Evolutionary conservation across 2,113 vertebrate species (phyloP).

Genomic region (Talpa occidentalis): DNA sequence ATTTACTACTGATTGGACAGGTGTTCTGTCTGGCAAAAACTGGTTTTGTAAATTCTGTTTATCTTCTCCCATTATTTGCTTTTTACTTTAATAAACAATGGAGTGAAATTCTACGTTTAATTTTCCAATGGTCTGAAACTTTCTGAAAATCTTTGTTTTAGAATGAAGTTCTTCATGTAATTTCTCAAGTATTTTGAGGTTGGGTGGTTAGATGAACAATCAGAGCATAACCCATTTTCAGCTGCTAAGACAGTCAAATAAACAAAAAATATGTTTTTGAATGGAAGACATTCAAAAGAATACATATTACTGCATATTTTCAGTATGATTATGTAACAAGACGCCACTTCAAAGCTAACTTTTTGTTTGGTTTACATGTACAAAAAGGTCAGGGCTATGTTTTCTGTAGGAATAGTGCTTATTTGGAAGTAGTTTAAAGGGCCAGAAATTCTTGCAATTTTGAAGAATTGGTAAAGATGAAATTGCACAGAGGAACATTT

Average conservation of each 20-base stretch:
- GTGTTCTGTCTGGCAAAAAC: constrained; percentile 20
- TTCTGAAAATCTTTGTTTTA: constrained; percentile 35
- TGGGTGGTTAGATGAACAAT: constrained; percentile 57
- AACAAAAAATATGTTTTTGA: constrained; percentile 68
- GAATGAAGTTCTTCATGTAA: constrained; percentile 49
- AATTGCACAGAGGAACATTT: constrained; percentile 10
- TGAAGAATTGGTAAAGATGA: constrained; percentile 4
- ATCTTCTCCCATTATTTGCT: constrained; percentile 18
- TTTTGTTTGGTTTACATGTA: constrained; percentile 58
- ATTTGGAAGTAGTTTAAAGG: constrained; percentile 50
- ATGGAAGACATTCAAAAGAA: constrained; percentile 69
- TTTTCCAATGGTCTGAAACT: background rate
- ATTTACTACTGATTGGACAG: background rate
- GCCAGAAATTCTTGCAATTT: constrained; percentile 22
- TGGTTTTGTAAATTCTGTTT: constrained; percentile 32
- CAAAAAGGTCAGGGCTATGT: constrained; percentile 66
- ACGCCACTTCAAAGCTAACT: constrained; percentile 69
- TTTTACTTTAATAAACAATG: constrained; percentile 20
- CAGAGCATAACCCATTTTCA: constrained; percentile 67
- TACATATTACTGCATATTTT: constrained; percentile 66
- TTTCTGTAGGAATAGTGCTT: constrained; percentile 64
- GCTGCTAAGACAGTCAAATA: constrained; percentile 49
- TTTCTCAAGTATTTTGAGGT: constrained; percentile 70
- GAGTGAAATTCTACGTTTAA: background rate
- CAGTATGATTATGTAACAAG: constrained; percentile 63